Percentiles rank a stretch among this genome's conserved stretches.
Conservation (phyloP, 2,888 invertebrate species). For the Tortricodes alternella region DNA sequence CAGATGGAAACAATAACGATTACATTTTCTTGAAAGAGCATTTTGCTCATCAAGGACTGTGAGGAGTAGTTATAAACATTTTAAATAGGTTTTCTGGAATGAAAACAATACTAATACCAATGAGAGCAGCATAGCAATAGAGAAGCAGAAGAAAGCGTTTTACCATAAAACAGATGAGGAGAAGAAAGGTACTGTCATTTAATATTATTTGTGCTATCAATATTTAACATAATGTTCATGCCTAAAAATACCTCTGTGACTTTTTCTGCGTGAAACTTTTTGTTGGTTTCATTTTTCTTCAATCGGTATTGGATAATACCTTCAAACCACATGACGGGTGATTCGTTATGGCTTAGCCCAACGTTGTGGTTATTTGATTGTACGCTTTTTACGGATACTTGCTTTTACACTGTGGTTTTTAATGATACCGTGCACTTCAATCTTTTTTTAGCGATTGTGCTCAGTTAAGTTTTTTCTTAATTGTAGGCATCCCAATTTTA, state of each 20-base stretch:
- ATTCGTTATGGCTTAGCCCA: conserved; percentile 52
- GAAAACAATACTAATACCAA: too few species aligned
- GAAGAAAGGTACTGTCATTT: too few species aligned
- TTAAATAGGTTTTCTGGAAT: too few species aligned
- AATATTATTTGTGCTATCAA: too few species aligned
- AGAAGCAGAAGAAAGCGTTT: too few species aligned
- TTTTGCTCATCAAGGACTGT: too few species aligned
- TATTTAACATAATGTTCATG: too few species aligned
- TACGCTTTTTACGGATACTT: conserved; percentile 29
- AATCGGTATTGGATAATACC: conserved; percentile 26
- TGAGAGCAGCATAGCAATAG: too few species aligned
- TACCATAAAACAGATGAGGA: too few species aligned
- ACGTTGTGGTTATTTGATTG: conserved; percentile 39
- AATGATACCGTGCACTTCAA: conserved; percentile 26
- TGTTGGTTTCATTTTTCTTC: conserved; percentile 14
- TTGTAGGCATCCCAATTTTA: too few species aligned
- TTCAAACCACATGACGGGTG: conserved; percentile 43
- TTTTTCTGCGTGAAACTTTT: background rate
- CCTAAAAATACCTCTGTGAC: background rate
- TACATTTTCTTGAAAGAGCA: background rate
- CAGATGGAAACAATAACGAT: conserved; percentile 20
- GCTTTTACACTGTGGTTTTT: conserved; percentile 33
- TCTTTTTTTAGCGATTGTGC: conserved; percentile 21
- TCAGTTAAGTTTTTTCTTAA: conserved; percentile 2
- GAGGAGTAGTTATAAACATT: too few species aligned